phyloP scores from a whole-genome alignment of 2,113 vertebrate genomes.

The Tupaia tana region DNA sequence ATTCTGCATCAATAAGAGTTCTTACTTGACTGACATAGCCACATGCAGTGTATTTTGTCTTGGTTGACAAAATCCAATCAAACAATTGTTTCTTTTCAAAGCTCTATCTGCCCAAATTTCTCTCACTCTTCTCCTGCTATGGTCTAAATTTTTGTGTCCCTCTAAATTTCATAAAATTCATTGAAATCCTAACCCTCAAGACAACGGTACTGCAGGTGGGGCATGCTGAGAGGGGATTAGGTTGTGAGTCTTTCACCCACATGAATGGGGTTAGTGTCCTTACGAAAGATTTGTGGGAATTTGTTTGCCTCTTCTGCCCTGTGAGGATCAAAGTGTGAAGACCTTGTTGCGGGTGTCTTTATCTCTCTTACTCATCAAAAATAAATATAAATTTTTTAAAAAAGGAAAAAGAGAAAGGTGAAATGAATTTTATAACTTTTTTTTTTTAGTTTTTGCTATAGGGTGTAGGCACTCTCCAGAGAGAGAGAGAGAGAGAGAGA shows the following conservation, averaged over 20 bases:
- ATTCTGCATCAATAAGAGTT: background rate
- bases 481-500: no score
- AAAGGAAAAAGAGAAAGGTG: background rate
- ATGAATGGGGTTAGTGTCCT: background rate
- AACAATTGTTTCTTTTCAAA: slow-evolving; percentile 19
- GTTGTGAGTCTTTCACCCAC: background rate
- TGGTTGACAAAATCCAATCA: background rate
- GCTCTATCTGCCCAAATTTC: background rate
- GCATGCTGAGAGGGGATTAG: background rate
- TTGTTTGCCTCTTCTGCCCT: background rate
- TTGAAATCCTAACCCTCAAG: background rate
- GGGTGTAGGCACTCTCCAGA: no score
- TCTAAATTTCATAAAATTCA: background rate
- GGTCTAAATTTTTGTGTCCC: background rate
- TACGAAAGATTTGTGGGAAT: background rate
- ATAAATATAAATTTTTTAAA: background rate
- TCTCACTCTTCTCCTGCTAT: background rate
- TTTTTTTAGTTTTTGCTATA: no score
- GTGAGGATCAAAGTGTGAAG: no score
- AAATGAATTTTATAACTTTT: background rate
- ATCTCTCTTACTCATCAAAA: no score
- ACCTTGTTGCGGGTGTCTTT: no score
- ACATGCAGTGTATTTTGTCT: background rate
- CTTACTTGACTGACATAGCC: background rate
- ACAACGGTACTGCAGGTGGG: no score